These are phyloP conservation scores for Eublepharis macularius DNA, from an alignment of 2,113 vertebrate species.

Conservation along the genomic window DNA sequence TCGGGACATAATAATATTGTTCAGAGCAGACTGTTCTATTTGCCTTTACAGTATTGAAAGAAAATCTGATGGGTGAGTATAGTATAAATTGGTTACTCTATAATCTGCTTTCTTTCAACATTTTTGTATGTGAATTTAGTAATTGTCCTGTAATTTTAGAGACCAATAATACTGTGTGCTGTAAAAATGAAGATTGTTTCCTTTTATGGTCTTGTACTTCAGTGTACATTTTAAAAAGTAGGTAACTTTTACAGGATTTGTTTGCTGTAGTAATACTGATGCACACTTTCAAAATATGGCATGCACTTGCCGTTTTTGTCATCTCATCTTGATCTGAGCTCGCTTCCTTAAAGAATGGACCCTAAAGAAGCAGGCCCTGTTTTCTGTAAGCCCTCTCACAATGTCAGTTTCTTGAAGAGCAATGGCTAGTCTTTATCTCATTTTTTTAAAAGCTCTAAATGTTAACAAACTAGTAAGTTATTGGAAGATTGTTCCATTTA, in stretches of 20 bases:
- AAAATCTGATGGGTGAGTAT: constrained; percentile 85
- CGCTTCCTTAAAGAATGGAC: neutral
- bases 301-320: neutral
- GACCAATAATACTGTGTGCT: neutral
- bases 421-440: too few relatives aligned
- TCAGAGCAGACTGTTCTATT: constrained; percentile 95
- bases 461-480: neutral
- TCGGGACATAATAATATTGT: constrained; percentile 91
- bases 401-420: too few relatives aligned
- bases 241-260: neutral
- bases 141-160: neutral
- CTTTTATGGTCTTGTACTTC: constrained; percentile 73
- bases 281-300: constrained; percentile 2
- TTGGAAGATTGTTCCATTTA: neutral
- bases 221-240: constrained; percentile 62
- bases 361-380: neutral
- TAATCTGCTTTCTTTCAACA: neutral
- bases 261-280: neutral
- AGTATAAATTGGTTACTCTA: neutral
- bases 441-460: neutral
- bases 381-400: too few relatives aligned
- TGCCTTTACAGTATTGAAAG: constrained; percentile 95
- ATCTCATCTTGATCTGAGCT: neutral
- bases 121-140: neutral
- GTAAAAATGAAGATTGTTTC: neutral